A percentile compares a stretch with the other conserved stretches of the same genome.
Conservation (phyloP, 2,113 vertebrate genomes). For the Vireo altiloquus region DNA sequence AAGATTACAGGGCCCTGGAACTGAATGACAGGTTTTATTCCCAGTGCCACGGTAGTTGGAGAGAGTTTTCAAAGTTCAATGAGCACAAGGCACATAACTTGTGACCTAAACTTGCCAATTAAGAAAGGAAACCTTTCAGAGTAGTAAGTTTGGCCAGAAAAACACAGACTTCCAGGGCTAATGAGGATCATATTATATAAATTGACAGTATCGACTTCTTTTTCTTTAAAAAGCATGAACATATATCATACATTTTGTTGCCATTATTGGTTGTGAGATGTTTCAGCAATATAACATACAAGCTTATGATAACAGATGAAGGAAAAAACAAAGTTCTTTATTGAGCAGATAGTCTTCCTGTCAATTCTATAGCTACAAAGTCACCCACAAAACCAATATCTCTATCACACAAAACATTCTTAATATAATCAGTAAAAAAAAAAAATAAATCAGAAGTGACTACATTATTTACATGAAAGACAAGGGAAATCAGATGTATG, state of each 20-base stretch:
- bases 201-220: background rate
- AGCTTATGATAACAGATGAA: background rate
- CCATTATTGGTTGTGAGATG: background rate
- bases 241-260: background rate
- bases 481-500: background rate
- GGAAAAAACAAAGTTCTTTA: background rate
- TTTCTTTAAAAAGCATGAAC: slow-evolving; percentile 33
- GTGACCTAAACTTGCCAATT: slow-evolving; percentile 37
- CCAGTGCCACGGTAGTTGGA: background rate
- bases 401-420: background rate
- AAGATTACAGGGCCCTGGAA: background rate
- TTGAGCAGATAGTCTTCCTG: background rate
- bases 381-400: background rate
- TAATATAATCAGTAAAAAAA: background rate
- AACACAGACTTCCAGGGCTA: slow-evolving; percentile 9
- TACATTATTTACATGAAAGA: background rate
- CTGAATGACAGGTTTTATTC: slow-evolving; percentile 17
- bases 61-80: slow-evolving; percentile 5
- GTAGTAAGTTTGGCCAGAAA: slow-evolving; percentile 2
- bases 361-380: background rate
- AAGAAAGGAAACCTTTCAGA: slow-evolving; percentile 13
- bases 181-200: slow-evolving; percentile 22
- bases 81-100: slow-evolving; percentile 12
- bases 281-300: background rate
- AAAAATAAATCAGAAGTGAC: background rate